phyloP scores from a whole-genome alignment of 1,140 invertebrate species.

The Ostrea edulis region DNA sequence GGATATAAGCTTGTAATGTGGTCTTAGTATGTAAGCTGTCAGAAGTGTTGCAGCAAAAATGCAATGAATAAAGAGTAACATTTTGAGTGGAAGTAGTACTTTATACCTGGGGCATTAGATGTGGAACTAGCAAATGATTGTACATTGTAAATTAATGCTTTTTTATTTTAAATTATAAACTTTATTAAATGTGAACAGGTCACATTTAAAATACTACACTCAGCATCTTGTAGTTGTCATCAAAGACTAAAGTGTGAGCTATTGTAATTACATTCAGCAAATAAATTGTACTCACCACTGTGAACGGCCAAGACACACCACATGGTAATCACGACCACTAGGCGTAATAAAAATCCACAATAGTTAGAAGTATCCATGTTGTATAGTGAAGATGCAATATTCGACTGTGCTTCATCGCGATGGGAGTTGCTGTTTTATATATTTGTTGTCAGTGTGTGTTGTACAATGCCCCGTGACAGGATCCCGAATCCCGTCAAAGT shows the following conservation, averaged over 20 bases:
- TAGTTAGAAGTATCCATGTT: conserved; percentile 13
- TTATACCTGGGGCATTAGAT: background rate
- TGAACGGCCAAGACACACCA: background rate
- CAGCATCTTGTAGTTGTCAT: background rate
- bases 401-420: conserved; percentile 27
- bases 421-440: conserved; percentile 19
- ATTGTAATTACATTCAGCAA: background rate
- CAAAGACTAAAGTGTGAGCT: background rate
- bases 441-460: conserved; percentile 30
- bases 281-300: background rate
- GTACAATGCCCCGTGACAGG: conserved; percentile 18
- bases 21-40: too few species aligned
- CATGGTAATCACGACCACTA: background rate
- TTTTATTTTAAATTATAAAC: too few species aligned
- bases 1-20: background rate
- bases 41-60: too few species aligned
- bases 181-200: too few species aligned
- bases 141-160: too few species aligned
- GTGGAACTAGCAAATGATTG: too few species aligned
- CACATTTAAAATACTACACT: background rate
- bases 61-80: background rate
- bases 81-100: background rate
- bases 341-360: background rate
- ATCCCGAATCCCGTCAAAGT: conserved; percentile 27
- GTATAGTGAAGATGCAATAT: conserved; percentile 24